A percentile compares a stretch with the other conserved stretches of the same genome.
phyloP scores from a whole-genome alignment of 2,888 invertebrate species.

The Mactromeris polynyma region DNA sequence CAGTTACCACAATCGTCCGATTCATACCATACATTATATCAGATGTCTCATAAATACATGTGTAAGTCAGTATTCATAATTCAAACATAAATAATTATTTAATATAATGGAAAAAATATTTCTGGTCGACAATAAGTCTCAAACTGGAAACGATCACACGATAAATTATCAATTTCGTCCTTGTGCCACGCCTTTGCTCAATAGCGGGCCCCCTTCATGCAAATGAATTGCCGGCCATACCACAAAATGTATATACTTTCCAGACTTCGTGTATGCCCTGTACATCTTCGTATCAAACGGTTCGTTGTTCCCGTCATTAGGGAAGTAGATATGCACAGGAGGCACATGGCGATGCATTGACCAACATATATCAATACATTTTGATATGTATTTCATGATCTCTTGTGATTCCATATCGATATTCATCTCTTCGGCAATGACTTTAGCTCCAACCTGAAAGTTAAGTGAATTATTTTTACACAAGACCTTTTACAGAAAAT shows the following conservation, averaged over 20 bases:
- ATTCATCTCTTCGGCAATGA: background rate
- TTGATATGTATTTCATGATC: conserved; percentile 13
- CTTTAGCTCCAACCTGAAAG: background rate
- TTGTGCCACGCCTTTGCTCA: conserved; percentile 60
- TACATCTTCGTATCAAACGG: conserved; percentile 46
- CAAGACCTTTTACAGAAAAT: no score
- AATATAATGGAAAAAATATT: no score
- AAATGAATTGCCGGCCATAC: conserved; percentile 61
- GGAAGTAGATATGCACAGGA: conserved; percentile 40
- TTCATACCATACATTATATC: no score
- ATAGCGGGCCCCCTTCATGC: conserved; percentile 51
- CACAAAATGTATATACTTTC: conserved; percentile 43
- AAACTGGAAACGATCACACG: no score
- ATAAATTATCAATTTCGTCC: background rate
- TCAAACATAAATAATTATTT: no score
- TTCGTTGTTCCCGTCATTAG: background rate
- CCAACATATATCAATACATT: conserved; percentile 60
- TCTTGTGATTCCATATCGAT: background rate
- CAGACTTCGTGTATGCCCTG: conserved; percentile 57
- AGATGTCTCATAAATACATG: no score
- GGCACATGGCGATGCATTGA: conserved; percentile 60
- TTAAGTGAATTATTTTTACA: no score
- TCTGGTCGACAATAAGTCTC: no score
- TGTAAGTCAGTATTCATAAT: no score
- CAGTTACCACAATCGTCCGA: no score